These are phyloP conservation scores for Delphinapterus leucas DNA, from an alignment of 2,113 vertebrate genomes.

Conservation along the genomic window DNA sequence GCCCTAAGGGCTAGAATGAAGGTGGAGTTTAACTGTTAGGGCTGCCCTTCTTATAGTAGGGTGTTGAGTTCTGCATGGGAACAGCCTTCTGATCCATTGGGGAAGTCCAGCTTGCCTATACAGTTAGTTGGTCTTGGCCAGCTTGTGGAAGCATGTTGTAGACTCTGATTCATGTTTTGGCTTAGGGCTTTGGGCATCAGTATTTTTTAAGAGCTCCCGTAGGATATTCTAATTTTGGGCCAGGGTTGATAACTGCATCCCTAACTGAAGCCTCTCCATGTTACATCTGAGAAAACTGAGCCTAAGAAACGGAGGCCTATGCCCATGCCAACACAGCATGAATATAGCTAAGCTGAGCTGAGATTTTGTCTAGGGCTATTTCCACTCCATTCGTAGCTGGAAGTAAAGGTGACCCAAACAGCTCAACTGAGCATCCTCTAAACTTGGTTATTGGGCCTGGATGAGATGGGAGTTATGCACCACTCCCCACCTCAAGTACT, in stretches of 20 bases:
- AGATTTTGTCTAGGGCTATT: neutral
- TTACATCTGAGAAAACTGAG: slow-evolving; percentile 38
- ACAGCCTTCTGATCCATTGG: neutral
- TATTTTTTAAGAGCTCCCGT: neutral
- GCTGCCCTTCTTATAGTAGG: neutral
- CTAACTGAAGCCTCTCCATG: neutral
- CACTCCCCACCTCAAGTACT: neutral
- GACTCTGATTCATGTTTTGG: neutral
- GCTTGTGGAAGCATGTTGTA: neutral
- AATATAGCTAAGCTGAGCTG: neutral
- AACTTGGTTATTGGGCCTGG: neutral
- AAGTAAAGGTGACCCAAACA: neutral
- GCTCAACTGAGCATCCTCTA: neutral
- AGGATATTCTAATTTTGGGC: neutral
- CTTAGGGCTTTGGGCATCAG: neutral
- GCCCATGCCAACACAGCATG: neutral
- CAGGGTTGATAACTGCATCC: neutral
- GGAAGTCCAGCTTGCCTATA: neutral
- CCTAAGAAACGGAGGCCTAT: neutral
- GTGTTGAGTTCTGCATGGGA: neutral
- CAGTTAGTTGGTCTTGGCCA: neutral
- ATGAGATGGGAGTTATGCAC: neutral
- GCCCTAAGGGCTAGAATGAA: slow-evolving; percentile 6
- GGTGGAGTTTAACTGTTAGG: slow-evolving; percentile 26
- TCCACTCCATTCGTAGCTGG: neutral